Percentiles rank a stretch among this genome's conserved stretches.
Evolutionary conservation across 2,888 invertebrate species (phyloP).

Genomic region (Oscheius sp.): DNA sequence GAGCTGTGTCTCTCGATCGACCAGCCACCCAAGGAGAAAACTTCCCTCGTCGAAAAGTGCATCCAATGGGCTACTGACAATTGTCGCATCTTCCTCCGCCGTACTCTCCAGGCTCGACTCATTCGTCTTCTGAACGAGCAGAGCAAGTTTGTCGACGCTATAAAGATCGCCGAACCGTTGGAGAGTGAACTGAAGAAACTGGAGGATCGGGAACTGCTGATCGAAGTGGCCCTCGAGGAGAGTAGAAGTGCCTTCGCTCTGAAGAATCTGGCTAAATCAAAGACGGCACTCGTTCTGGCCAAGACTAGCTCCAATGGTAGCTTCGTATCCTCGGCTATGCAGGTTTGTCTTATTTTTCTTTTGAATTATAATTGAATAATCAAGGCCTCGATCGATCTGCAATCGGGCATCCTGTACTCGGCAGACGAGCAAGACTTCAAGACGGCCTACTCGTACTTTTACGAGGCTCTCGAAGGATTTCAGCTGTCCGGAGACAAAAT

Average conservation of each 20-base stretch:
- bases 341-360: slow-evolving; percentile 78
- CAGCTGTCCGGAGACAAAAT: slow-evolving; percentile 88
- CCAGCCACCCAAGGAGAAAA: slow-evolving; percentile 75
- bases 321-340: slow-evolving; percentile 97
- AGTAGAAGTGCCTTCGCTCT: slow-evolving; percentile 99
- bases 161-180: slow-evolving; percentile 78
- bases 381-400: slow-evolving; percentile 95
- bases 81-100: slow-evolving; percentile 93
- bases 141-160: slow-evolving; percentile 67
- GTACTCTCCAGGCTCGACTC: slow-evolving; percentile 93
- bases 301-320: slow-evolving; percentile 98
- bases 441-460: slow-evolving; percentile 99
- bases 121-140: slow-evolving; percentile 85
- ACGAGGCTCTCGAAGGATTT: slow-evolving; percentile 95
- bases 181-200: slow-evolving; percentile 95
- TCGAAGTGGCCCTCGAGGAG: slow-evolving; percentile 96
- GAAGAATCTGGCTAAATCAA: slow-evolving; percentile 78
- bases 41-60: slow-evolving; percentile 83
- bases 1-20: slow-evolving; percentile 97
- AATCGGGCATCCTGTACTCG: slow-evolving; percentile 97
- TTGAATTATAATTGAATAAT: slow-evolving; percentile 73
- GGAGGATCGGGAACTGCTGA: slow-evolving; percentile 97
- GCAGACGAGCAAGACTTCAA: slow-evolving; percentile 99
- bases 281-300: slow-evolving; percentile 93
- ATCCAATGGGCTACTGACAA: slow-evolving; percentile 99